Evolutionary conservation across 35 echinoderm and acorn worm genomes (phyloP), one percentile per base, ranked within the genome.

Genomic region (Patiria miniata): DNA sequence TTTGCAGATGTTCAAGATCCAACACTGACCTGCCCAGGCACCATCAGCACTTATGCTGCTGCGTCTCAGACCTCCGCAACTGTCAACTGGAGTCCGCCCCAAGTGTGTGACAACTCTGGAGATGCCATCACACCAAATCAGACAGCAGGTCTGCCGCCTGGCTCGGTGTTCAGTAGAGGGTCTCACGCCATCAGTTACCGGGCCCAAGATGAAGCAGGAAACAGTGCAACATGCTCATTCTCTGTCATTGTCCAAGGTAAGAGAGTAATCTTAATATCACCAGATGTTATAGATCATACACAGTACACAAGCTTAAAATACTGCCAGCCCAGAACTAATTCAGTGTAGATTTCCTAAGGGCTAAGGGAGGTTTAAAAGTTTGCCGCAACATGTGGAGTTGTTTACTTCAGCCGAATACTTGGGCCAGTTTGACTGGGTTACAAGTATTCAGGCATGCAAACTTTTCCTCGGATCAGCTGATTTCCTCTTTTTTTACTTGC

Each of bases 221-320:
- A 73, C 29, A 30, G 2, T 14, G 65, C 65, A 32, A 73, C 9
- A 0, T 36, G 65, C 29, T 73, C 65, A 36, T 73, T 73, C 29
- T 32, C 26, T 36, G 65, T 73, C 34, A 15, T 73, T 73, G 65
- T 73, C 26, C 65, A 73, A 73, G 65, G 65, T 73, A 14, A 73
- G 65, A 14, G 4, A 7, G n/a, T 23, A 73, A 26, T 7, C 14
- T 73, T 18, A 28, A 10, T n/a, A 34, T 69, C 21, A 0, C 21
- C 7, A 19, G 52, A 9, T 19, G 10, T 55, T 19, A 55, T 55
- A 19, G 10, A 19, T 55, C 21, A 55, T 19, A 55, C 52, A 14
- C 10, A 14, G 10, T 14, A 55, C 0, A 55, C 10, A 55, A 9
- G 21, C 21, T 55, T 0, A 55, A 14, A 55, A 55, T 55, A 55